Evolutionary conservation across 2,797 vertebrate species (phyloP).

Genomic region (Brachyrhaphis roseni): DNA sequence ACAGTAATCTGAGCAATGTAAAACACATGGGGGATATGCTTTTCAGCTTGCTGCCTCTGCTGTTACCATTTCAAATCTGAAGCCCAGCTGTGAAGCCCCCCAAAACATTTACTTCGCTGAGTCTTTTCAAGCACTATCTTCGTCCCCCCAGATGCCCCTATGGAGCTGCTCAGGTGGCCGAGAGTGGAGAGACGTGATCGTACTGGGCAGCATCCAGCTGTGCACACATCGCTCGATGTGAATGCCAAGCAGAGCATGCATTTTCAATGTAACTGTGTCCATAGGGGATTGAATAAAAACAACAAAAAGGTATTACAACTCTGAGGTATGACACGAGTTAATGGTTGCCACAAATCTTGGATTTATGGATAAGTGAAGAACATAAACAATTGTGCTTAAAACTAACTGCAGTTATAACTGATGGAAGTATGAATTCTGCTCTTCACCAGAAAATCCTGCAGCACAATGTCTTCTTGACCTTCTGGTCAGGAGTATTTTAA

Average conservation of each 20-base stretch:
- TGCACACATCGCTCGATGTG: constrained; percentile 51
- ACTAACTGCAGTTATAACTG: not conserved
- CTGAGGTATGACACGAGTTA: constrained; percentile 20
- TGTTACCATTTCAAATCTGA: constrained; percentile 26
- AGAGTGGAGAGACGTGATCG: constrained; percentile 37
- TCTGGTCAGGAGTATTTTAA: not conserved
- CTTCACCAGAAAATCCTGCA: not conserved
- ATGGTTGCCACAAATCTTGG: constrained; percentile 36
- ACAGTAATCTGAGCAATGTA: constrained; percentile 32
- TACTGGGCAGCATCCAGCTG: constrained; percentile 62
- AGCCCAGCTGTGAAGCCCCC: constrained; percentile 49
- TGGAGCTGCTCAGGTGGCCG: constrained; percentile 63
- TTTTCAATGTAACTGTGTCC: constrained; percentile 31
- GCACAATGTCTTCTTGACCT: not conserved
- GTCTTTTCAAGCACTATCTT: constrained; percentile 32
- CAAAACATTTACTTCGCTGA: constrained; percentile 27
- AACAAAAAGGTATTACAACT: constrained; percentile 23
- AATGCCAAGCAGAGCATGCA: constrained; percentile 56
- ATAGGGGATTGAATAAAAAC: constrained; percentile 32
- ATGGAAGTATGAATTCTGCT: not conserved
- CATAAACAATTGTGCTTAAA: not conserved
- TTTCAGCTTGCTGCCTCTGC: constrained; percentile 7
- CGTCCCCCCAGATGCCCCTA: constrained; percentile 28
- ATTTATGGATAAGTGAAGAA: not conserved
- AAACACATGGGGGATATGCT: not conserved